Percentiles rank a stretch among this genome's conserved stretches.
Conservation (phyloP, 35 echinoderm and acorn worm genomes). For the Ptychodera flava region DNA sequence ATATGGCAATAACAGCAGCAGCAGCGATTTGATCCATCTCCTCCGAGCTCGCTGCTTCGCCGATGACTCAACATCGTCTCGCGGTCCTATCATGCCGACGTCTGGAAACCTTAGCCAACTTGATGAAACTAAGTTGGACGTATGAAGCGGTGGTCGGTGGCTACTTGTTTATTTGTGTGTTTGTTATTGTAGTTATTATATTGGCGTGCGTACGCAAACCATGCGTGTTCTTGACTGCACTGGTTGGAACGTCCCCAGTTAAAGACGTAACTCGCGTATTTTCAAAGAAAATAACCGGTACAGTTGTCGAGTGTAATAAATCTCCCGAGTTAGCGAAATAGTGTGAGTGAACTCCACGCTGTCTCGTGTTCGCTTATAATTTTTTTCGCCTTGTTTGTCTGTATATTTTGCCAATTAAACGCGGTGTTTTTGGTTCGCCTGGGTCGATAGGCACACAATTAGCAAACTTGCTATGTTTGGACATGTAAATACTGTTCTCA, state of each 20-base stretch:
- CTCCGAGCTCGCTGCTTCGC: too few relatives aligned
- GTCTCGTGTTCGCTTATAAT: too few relatives aligned
- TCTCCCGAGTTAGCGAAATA: not conserved
- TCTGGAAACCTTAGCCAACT: not conserved
- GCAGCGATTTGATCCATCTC: too few relatives aligned
- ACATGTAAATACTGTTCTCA: too few relatives aligned
- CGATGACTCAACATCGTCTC: not conserved
- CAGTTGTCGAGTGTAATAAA: not conserved
- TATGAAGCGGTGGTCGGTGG: not conserved
- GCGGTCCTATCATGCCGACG: not conserved
- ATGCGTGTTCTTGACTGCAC: not conserved
- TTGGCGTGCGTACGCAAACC: not conserved
- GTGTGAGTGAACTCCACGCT: too few relatives aligned
- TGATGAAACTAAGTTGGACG: not conserved
- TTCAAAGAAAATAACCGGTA: not conserved
- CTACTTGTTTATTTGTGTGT: not conserved
- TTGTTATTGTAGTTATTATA: not conserved
- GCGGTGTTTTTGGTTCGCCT: not conserved
- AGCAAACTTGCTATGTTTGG: too few relatives aligned
- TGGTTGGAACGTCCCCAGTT: not conserved
- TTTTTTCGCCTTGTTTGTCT: not conserved
- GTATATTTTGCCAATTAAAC: not conserved
- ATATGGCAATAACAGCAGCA: too few relatives aligned
- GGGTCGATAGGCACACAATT: too few relatives aligned
- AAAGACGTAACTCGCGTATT: not conserved